phyloP scores from a whole-genome alignment of 92 coral and sea anemone genomes.

The Galaxea fascicularis region DNA sequence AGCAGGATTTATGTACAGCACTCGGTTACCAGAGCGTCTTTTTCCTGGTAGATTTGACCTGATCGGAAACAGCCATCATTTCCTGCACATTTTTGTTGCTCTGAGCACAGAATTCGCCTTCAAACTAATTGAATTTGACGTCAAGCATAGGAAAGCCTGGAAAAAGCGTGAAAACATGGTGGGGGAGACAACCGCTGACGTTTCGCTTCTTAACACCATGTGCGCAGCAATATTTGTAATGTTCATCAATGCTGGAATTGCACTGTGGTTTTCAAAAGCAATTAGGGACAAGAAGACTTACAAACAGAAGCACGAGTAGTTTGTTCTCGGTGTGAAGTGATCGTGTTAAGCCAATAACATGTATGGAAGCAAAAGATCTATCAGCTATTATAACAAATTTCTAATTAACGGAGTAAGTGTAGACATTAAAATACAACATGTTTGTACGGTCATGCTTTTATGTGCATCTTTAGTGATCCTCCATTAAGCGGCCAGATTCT shows the following conservation, averaged over 20 bases:
- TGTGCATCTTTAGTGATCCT: too few relatives aligned
- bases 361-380: too few relatives aligned
- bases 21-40: conserved; percentile 65
- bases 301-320: background rate
- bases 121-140: conserved; percentile 44
- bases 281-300: conserved; percentile 9
- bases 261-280: conserved; percentile 23
- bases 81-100: conserved; percentile 60
- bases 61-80: conserved; percentile 73
- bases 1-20: conserved; percentile 62
- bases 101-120: conserved; percentile 60
- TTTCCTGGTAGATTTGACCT: conserved; percentile 68
- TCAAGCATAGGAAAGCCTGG: background rate
- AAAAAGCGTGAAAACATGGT: background rate
- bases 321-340: background rate
- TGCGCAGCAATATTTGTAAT: conserved; percentile 32
- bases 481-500: too few relatives aligned
- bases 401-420: too few relatives aligned
- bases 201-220: conserved; percentile 16
- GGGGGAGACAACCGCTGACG: conserved; percentile 27
- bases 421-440: too few relatives aligned
- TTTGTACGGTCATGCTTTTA: too few relatives aligned
- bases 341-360: background rate
- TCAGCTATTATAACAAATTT: too few relatives aligned
- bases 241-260: conserved; percentile 35